phyloP scores from a whole-genome alignment of 2,888 invertebrate species.

The Spisula solida region DNA sequence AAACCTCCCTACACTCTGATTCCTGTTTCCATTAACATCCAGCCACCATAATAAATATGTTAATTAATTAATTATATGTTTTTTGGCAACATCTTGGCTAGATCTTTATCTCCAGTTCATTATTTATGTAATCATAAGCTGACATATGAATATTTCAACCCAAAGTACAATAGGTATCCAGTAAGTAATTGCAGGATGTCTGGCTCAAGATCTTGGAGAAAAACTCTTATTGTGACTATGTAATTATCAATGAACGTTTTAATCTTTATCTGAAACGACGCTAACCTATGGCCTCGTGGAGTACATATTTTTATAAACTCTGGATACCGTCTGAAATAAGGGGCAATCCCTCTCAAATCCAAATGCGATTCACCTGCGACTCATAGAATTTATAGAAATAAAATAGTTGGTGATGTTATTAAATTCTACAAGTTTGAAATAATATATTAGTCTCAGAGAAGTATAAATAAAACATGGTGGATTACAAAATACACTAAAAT shows the following conservation, averaged over 20 bases:
- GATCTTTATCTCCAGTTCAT: neutral
- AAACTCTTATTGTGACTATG: neutral
- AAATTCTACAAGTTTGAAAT: neutral
- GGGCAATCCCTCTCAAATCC: neutral
- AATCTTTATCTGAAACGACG: neutral
- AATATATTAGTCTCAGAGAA: too few species aligned
- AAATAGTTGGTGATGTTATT: neutral
- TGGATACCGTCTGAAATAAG: neutral
- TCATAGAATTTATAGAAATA: neutral
- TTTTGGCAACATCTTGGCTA: neutral
- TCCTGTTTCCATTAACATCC: neutral
- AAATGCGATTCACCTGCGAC: neutral
- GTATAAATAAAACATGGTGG: too few species aligned
- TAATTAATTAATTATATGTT: neutral
- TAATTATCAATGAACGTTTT: neutral
- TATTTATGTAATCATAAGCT: neutral
- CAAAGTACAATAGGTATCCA: neutral
- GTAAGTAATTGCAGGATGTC: neutral
- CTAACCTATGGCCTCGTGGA: neutral
- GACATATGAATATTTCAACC: neutral
- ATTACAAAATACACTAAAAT: too few species aligned
- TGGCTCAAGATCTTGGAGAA: neutral
- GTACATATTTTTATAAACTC: neutral
- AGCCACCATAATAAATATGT: neutral
- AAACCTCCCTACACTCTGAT: too few species aligned